Evolutionary conservation across 2,888 invertebrate genomes (phyloP).

Genomic region (Nephrotoma guestfalica): DNA sequence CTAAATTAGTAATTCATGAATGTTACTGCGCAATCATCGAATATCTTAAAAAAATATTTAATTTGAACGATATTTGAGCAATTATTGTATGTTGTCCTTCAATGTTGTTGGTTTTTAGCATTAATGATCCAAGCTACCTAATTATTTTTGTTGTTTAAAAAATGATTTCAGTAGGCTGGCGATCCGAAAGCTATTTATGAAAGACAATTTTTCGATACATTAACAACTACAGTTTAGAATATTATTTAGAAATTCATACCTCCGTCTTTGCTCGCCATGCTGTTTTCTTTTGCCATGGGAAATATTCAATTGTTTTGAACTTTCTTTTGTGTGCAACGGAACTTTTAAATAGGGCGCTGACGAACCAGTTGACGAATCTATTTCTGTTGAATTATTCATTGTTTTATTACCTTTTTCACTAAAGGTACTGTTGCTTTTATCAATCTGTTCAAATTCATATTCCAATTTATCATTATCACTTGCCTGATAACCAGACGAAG

Average conservation of each 20-base stretch:
- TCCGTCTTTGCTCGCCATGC: not conserved
- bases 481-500: not conserved
- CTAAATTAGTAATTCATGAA: too few species aligned
- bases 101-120: too few species aligned
- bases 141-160: not conserved
- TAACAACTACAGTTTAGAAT: not conserved
- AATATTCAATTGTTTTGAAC: not conserved
- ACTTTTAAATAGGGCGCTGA: not conserved
- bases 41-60: too few species aligned
- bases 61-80: too few species aligned
- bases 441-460: not conserved
- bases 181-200: not conserved
- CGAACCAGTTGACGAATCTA: not conserved
- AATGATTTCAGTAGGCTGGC: not conserved
- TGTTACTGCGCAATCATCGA: too few species aligned
- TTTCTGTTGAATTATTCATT: not conserved
- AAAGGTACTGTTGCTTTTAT: not conserved
- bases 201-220: not conserved
- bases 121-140: too few species aligned
- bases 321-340: not conserved
- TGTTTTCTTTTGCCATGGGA: not conserved
- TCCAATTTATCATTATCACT: not conserved
- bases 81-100: too few species aligned
- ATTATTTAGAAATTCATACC: not conserved
- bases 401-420: not conserved